Conservation (phyloP, 1,140 invertebrate species). For the Pseudomyrmex gracilis region DNA sequence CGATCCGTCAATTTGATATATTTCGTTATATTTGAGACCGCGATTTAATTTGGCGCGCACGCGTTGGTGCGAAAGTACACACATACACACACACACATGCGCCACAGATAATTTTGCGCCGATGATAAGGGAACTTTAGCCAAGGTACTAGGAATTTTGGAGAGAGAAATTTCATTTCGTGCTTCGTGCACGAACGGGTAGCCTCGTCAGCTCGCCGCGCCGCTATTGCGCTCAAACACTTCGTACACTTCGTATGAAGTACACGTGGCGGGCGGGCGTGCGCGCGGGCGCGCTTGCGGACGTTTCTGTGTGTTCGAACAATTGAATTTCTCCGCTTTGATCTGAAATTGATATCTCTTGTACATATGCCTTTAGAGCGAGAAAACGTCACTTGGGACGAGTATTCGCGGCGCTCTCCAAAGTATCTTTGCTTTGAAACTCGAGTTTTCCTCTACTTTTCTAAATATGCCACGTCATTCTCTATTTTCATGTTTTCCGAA, state of each 20-base stretch:
- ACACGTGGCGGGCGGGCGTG: not conserved
- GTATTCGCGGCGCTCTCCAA: not conserved
- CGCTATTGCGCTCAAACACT: conserved; percentile 13
- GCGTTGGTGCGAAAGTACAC: not conserved
- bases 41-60: not conserved
- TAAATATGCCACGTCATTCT: not conserved
- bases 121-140: conserved; percentile 10
- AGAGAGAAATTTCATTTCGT: conserved; percentile 22
- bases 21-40: not conserved
- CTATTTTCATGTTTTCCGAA: not conserved
- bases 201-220: not conserved
- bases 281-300: too few relatives aligned
- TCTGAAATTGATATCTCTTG: conserved; percentile 33
- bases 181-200: not conserved
- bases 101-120: too few relatives aligned
- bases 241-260: not conserved
- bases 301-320: conserved; percentile 5
- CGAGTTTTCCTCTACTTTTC: not conserved
- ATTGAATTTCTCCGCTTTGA: conserved; percentile 48
- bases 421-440: not conserved
- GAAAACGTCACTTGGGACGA: not conserved
- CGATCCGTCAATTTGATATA: too few relatives aligned
- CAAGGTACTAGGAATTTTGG: not conserved
- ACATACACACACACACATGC: too few relatives aligned
- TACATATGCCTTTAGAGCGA: conserved; percentile 1